Evolutionary conservation across 2,888 invertebrate species (phyloP), one percentile per base, ranked within the genome.

Genomic region (Calliopum simillimum): DNA sequence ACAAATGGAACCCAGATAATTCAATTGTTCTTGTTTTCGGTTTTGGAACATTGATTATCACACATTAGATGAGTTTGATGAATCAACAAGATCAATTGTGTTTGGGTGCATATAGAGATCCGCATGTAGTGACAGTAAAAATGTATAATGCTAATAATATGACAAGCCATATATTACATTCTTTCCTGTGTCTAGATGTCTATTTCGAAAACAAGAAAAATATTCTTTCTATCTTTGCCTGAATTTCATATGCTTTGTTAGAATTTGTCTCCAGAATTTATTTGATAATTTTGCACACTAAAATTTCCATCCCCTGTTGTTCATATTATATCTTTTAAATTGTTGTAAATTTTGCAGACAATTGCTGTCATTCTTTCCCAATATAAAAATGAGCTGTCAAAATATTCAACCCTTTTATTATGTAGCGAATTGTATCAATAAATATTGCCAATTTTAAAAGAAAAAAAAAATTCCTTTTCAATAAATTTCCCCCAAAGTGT

Each of bases 41-140:
- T 81, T 76, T 75, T 76, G 81, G 77, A 77, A 83, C 81, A 82
- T 82, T 83, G 81, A 80, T 79, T 78, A 79, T 83, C 80, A 82
- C 82, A 83, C 82, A 80, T 81, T 82, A 80, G 78, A 41, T 16
- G 41, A 21, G 33, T 53, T 49, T 46, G 49, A 23, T 78, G 74
- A 73, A 59, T 47, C 58, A 67, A 67, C 49, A 67, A 58, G 59
- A 67, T 67, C 59, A 67, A 41, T 67, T 67, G 67, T 58, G 67
- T 58, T 59, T 33, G 33, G 33, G 5, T 33, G 4, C 33, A 8
- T 8, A 33, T 33, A 8, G 8, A 8, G 8, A 8, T 33, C 8
- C 8, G 8, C 1, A 33, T 8, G 8, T 33, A 8, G 33, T 33
- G 33, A 33, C 2, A 4, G 8, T 33, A 8, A 33, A 33, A 33